phyloP scores from a whole-genome alignment of 1,140 invertebrate genomes.

The Lineus longissimus region DNA sequence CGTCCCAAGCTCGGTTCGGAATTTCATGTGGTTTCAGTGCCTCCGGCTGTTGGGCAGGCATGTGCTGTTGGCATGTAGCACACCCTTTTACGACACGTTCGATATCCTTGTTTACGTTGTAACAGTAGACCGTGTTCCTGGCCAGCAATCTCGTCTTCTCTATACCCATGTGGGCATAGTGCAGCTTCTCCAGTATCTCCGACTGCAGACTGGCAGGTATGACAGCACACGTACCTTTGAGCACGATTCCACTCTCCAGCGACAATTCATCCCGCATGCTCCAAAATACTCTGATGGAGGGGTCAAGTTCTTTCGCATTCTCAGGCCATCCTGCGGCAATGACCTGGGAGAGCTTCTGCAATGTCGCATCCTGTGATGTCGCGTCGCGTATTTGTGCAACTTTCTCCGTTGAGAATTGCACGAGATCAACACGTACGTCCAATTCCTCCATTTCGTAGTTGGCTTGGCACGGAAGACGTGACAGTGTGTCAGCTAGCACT shows the following conservation, averaged over 20 bases:
- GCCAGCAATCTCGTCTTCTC: constrained; percentile 46
- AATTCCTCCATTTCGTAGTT: too few species aligned
- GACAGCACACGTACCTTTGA: constrained; percentile 39
- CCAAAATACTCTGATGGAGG: constrained; percentile 33
- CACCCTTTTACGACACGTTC: constrained; percentile 43
- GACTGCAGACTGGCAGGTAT: constrained; percentile 40
- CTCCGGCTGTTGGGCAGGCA: constrained; percentile 29
- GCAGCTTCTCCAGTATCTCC: constrained; percentile 44
- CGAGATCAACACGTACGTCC: too few species aligned
- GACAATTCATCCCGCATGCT: constrained; percentile 38
- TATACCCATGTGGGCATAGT: constrained; percentile 53
- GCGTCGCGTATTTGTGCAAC: too few species aligned
- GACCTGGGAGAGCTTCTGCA: too few species aligned
- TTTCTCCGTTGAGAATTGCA: too few species aligned
- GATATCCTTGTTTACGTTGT: constrained; percentile 51
- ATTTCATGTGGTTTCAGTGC: not conserved
- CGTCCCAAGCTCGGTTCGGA: not conserved
- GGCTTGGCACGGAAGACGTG: too few species aligned
- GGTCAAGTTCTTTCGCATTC: constrained; percentile 27
- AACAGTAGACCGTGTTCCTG: constrained; percentile 50
- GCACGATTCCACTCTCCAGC: constrained; percentile 35
- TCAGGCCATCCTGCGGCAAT: constrained; percentile 55
- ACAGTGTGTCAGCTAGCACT: too few species aligned
- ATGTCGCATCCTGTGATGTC: too few species aligned
- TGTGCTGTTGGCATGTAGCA: constrained; percentile 43